A percentile compares a stretch with the other conserved stretches of the same genome.
These are phyloP conservation scores for Mallateleia sp. DNA, from an alignment of 2,888 invertebrate genomes.

Conservation along the genomic window DNA sequence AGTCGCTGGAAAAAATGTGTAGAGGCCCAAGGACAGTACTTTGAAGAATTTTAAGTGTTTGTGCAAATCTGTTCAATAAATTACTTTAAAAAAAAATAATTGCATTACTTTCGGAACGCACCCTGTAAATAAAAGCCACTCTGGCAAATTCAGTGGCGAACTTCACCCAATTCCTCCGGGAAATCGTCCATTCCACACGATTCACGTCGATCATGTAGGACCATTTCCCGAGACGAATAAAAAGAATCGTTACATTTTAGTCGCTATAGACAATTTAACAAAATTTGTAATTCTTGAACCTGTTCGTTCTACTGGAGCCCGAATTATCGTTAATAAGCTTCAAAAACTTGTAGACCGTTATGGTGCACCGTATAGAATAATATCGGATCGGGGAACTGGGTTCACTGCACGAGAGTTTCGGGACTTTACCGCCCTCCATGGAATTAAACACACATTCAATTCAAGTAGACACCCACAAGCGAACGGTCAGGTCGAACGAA, in stretches of 20 bases:
- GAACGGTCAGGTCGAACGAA: background rate
- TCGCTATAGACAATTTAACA: conserved; percentile 71
- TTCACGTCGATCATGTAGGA: conserved; percentile 71
- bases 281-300: conserved; percentile 67
- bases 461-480: conserved; percentile 41
- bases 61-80: no score
- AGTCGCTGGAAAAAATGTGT: no score
- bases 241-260: conserved; percentile 67
- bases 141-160: conserved; percentile 46
- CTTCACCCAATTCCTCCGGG: conserved; percentile 66
- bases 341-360: conserved; percentile 48
- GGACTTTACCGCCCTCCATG: background rate
- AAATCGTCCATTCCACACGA: conserved; percentile 61
- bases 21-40: no score
- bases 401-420: background rate
- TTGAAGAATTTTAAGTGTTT: no score
- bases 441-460: conserved; percentile 40
- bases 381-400: background rate
- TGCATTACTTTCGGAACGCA: no score
- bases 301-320: conserved; percentile 38
- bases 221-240: conserved; percentile 54
- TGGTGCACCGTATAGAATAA: conserved; percentile 46
- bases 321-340: conserved; percentile 16
- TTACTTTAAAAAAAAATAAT: no score
- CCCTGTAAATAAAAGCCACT: conserved; percentile 5